Base-by-base conservation (phyloP, 2,797 vertebrate species). In the Diplodus sargus region DNA sequence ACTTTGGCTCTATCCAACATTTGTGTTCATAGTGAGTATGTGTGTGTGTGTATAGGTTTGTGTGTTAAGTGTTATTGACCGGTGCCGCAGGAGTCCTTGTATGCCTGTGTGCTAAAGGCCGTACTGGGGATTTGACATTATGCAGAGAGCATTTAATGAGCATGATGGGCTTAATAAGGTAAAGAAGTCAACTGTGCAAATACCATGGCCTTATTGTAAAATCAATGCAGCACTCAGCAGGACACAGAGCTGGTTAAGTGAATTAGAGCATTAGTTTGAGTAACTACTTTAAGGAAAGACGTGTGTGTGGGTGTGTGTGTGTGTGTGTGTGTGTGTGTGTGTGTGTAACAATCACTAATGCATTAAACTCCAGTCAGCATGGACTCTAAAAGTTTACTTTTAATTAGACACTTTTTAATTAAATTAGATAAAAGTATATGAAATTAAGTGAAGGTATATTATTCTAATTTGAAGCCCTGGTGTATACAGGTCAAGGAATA, bases 131-230 rank as follows among this genome's bases (percentile, higher is more conserved):
- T 75, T 53, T 73, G 68, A 73, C 67, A 73, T 88, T 51, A 86
- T 66, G 75, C 77, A 67, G 62, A 70, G 57, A 81, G 73, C 61
- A 15, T 79, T 72, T 87, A 83, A 87, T 76, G 81, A 84, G 76
- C 67, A 23, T 54, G 61, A 83, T 74, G 76, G 53, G 34, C 77
- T 80, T 81, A 86, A 84, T 64, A 75, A 78, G 66, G 87, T 78
- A 84, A 82, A 82, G 78, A 81, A 81, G 80, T 82, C 69, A 76
- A 74, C 66, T 69, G 81, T 86, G 78, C 70, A 82, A 83, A 91
- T 60, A 61, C 70, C 39, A 23, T 28, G 2, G 59, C 34, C 65
- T 77, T 39, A 84, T 76, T 72, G 75, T 78, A 74, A 80, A 82
- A 89, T 92, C 90, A 78, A 88, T 92, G 79, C 8, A 60, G 39